Base-by-base conservation (phyloP, 1,140 invertebrate genomes). In the Formica exsecta region DNA sequence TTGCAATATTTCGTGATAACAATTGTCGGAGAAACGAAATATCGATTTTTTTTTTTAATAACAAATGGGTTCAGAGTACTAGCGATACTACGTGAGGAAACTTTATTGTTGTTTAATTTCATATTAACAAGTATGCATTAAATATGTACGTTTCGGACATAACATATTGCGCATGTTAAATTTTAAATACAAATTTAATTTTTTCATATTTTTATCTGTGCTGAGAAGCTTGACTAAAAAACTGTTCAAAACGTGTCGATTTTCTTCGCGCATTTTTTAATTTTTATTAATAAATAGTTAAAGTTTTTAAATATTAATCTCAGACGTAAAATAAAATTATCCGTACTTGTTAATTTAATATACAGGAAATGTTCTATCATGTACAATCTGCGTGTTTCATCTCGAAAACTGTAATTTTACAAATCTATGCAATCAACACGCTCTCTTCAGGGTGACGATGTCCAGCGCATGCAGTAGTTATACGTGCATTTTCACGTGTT, bases 401-500 rank as follows among this genome's bases (percentile, higher is more conserved):
- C 54, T 61, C 19, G 73, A 54, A 75, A 75, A 29, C 16, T 38
- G 13, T 57, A 48, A 83, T 75, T 59, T 44, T 36, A 57, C 7
- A 61, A 70, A 81, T 59, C 68, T 81, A 59, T 44, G 38, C 48
- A 74, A 75, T 64, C 77, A 70, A 9, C 77, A 22, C 48, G 77
- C 13, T 13, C 13, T 13, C 13, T 13, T 8, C n/a, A 1, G 44
- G 5, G 29, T 19, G 64, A 68, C 22, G 36, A 29, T 41, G 32
- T 66, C 76, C 66, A 44, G 19, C 76, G 44, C 16, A 11, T 48
- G 51, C n/a, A 19, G 36, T 36, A 44, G 80, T 89, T 81, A 83
- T 76, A 87, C 81, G 83, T 86, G 90, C 85, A 80, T 70, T 83
- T 81, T 89, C 70, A 88, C 73, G 85, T 48, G n/a, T 74, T 74